phyloP scores from a whole-genome alignment of 2,888 invertebrate species.

The Bombylius discolor region DNA sequence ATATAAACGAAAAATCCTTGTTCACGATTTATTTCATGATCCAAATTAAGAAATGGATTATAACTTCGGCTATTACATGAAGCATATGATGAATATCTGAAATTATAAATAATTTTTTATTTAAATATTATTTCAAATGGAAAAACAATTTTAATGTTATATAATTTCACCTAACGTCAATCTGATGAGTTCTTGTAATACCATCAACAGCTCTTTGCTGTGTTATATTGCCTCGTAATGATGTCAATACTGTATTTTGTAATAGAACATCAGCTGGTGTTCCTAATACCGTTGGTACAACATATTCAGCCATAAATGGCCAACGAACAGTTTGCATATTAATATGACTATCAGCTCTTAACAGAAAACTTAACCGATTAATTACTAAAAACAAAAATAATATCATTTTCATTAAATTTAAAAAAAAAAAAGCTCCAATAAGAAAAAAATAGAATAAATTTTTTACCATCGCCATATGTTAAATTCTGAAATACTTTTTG shows the following conservation, averaged over 20 bases:
- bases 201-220: constrained; percentile 43
- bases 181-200: constrained; percentile 47
- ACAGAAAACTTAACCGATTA: constrained; percentile 42
- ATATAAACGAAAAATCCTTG: constrained; percentile 54
- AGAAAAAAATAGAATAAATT: neutral
- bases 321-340: constrained; percentile 45
- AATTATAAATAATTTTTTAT: neutral
- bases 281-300: constrained; percentile 45
- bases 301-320: constrained; percentile 41
- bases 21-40: constrained; percentile 53
- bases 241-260: constrained; percentile 42
- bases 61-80: constrained; percentile 39
- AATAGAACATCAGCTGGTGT: constrained; percentile 40
- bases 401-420: neutral
- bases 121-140: neutral
- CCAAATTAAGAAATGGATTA: constrained; percentile 50
- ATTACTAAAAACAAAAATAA: constrained; percentile 36
- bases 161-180: constrained; percentile 41
- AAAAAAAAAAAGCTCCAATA: constrained; percentile 3
- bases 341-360: constrained; percentile 47
- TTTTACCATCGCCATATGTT: constrained; percentile 47
- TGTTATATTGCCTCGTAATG: constrained; percentile 56
- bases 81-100: constrained; percentile 43
- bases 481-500: constrained; percentile 49
- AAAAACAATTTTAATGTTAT: neutral